Conservation (phyloP, 2,113 vertebrate species). For the Centropus bengalensis region DNA sequence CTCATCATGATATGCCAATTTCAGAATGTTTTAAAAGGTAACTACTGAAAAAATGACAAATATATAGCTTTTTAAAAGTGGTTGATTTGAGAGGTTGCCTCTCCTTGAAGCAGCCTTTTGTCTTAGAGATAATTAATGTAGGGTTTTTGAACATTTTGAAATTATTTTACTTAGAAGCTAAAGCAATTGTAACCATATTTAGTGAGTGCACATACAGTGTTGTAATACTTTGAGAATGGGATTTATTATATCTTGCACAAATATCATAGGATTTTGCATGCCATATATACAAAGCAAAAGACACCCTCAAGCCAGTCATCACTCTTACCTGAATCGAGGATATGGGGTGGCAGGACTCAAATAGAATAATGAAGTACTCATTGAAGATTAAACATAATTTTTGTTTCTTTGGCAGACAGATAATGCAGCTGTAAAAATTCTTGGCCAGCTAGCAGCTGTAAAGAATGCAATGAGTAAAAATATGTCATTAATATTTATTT, state of each 20-base stretch:
- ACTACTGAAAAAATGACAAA: not conserved
- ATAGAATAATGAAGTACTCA: not conserved
- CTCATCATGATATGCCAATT: not conserved
- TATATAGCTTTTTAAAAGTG: not conserved
- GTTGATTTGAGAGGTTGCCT: not conserved
- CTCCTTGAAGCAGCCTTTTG: not conserved
- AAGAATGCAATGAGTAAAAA: not conserved
- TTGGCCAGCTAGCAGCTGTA: not conserved
- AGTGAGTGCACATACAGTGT: not conserved
- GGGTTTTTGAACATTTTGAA: not conserved
- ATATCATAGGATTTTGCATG: not conserved
- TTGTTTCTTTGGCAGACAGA: not conserved
- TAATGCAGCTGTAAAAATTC: conserved; percentile 10
- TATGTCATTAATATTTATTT: not conserved
- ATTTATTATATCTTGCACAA: not conserved
- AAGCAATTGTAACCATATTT: not conserved
- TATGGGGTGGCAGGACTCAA: not conserved
- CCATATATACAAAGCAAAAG: not conserved
- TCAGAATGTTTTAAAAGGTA: not conserved
- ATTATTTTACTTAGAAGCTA: not conserved
- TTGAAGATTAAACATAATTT: not conserved
- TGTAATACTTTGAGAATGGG: not conserved
- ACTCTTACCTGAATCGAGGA: not conserved
- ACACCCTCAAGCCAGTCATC: not conserved
- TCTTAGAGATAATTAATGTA: not conserved